Base-by-base conservation (phyloP, 2,888 invertebrate genomes). In the Antitype chi region DNA sequence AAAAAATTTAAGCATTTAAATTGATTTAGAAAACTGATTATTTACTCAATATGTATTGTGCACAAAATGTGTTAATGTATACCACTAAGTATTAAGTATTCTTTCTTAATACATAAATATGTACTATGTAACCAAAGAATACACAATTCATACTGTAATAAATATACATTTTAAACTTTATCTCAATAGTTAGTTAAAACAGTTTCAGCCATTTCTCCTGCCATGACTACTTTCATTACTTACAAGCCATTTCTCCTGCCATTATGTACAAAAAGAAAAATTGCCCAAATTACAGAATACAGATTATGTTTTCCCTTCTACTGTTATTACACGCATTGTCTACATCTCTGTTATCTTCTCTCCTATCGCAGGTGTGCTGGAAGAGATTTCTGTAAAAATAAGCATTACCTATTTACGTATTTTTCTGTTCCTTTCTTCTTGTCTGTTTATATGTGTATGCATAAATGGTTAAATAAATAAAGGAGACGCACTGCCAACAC, bases 21-120 rank as follows among this genome's bases (percentile, higher is more conserved):
- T 9, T 59, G 28, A 74, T 52, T 73, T 64, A 32, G 20, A n/a
- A 25, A 64, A 32, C 43, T 57, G 43, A 52, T 43, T 60, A 28
- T 47, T 75, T 38, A 64, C 32, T 53, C 32, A 74, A 23, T 20
- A 60, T 49, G 28, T 53, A 81, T 55, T 43, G 17, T 68, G 63
- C 77, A 82, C 79, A 80, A 80, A 68, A 82, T 60, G 6, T 60
- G 5, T 62, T 62, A 38, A 67, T 76, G 53, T n/a, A 49, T n/a
- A 59, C 28, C 17, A 23, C 43, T 53, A 28, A 17, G 23, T 49
- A n/a, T 49, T 17, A 53, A 52, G 25, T 67, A 62, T 28, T n/a
- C 9, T 69, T 68, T 77, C 17, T 43, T n/a, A 71, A 47, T 25
- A 80, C n/a, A n/a, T n/a, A n/a, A n/a, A n/a, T 43, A 38, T 13